Conservation (phyloP, 2,113 vertebrate genomes). For the Lipophrys pholis region DNA sequence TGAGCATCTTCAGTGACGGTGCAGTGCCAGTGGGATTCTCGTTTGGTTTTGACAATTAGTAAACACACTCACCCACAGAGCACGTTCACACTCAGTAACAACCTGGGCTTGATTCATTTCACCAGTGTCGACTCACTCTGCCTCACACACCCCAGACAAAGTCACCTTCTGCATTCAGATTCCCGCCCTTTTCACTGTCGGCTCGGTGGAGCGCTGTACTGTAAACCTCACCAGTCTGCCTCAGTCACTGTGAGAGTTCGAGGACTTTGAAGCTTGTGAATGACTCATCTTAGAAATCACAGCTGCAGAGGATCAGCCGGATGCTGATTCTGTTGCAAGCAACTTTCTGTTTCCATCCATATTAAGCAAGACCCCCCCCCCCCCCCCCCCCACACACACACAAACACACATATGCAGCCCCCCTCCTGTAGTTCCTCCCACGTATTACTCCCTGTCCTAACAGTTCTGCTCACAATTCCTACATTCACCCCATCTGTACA, state of each 20-base stretch:
- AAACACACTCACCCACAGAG: neutral
- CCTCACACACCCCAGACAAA: neutral
- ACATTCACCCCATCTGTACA: conserved; percentile 4
- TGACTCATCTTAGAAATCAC: conserved; percentile 76
- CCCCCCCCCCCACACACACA: neutral
- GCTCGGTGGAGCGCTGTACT: conserved; percentile 26
- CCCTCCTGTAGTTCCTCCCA: neutral
- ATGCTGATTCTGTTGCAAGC: conserved; percentile 48
- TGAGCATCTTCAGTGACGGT: neutral
- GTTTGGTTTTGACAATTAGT: too few relatives aligned
- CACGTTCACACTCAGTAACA: neutral
- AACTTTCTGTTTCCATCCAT: conserved; percentile 57
- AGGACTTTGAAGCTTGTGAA: conserved; percentile 29
- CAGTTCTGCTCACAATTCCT: conserved; percentile 35
- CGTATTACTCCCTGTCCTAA: neutral
- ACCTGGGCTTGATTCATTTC: neutral
- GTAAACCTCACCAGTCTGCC: conserved; percentile 27
- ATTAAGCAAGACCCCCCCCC: conserved; percentile 17
- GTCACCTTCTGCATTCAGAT: conserved; percentile 29
- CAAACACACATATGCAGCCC: too few relatives aligned
- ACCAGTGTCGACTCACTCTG: neutral
- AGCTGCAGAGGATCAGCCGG: conserved; percentile 69
- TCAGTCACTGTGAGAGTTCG: conserved; percentile 37
- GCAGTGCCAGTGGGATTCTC: too few relatives aligned
- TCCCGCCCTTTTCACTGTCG: conserved; percentile 52